A percentile compares a stretch with the other conserved stretches of the same genome.
phyloP scores from a whole-genome alignment of 2,888 invertebrate genomes.

The Tubulanus polymorphus region DNA sequence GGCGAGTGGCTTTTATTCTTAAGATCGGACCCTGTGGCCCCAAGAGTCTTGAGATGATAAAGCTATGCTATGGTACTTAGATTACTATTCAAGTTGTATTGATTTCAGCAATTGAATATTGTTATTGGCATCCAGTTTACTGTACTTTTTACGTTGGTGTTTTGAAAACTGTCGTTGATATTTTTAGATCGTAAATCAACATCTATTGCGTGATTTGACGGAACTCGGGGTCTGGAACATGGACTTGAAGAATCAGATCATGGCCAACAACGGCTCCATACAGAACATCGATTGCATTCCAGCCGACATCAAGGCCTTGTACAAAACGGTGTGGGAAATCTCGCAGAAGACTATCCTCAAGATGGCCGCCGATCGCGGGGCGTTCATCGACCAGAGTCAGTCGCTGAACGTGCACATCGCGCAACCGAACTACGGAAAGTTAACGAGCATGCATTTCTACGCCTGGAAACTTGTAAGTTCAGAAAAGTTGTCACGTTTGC shows the following conservation, averaged over 20 bases:
- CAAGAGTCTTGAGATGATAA: too few species aligned
- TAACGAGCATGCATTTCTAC: constrained; percentile 97
- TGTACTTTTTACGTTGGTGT: too few species aligned
- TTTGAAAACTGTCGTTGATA: too few species aligned
- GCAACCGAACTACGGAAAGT: constrained; percentile 85
- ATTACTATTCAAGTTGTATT: too few species aligned
- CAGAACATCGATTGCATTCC: constrained; percentile 81
- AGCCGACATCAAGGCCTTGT: constrained; percentile 75
- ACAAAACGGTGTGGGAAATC: constrained; percentile 97
- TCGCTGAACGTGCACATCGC: constrained; percentile 97
- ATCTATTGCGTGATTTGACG: constrained; percentile 87
- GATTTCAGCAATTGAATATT: too few species aligned
- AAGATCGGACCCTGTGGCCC: too few species aligned
- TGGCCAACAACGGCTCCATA: constrained; percentile 87
- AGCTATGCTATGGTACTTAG: too few species aligned
- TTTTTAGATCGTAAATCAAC: constrained; percentile 96
- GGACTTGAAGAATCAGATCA: constrained; percentile 89
- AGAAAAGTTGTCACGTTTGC: neutral
- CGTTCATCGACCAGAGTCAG: constrained; percentile 98
- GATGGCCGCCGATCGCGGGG: constrained; percentile 97
- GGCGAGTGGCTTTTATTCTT: too few species aligned
- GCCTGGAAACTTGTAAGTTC: constrained; percentile 80
- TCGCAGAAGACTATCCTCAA: constrained; percentile 86
- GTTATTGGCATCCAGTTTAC: too few species aligned
- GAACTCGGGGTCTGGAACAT: constrained; percentile 90